phyloP scores from a whole-genome alignment of 2,888 invertebrate genomes.

The Campoplex nolae region DNA sequence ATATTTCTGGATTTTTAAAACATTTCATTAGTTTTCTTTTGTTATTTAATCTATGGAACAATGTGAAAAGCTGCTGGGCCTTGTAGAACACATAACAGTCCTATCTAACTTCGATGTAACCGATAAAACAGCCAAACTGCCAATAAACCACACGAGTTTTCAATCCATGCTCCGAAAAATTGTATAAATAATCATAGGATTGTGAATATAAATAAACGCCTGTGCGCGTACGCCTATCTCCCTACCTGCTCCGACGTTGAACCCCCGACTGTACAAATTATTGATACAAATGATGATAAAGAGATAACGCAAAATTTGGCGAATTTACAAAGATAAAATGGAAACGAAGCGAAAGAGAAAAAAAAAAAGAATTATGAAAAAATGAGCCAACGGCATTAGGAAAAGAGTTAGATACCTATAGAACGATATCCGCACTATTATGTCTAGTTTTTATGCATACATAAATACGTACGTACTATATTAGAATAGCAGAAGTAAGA shows the following conservation, averaged over 20 bases:
- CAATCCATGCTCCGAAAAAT: constrained; percentile 66
- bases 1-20: neutral
- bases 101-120: constrained; percentile 56
- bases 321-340: constrained; percentile 28
- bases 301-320: constrained; percentile 25
- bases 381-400: constrained; percentile 50
- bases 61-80: constrained; percentile 51
- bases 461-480: constrained; percentile 68
- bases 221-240: constrained; percentile 53
- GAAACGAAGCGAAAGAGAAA: constrained; percentile 3
- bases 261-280: constrained; percentile 68
- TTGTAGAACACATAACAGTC: constrained; percentile 56
- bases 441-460: constrained; percentile 68
- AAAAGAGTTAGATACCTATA: constrained; percentile 63
- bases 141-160: constrained; percentile 68
- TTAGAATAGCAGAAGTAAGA: constrained; percentile 55
- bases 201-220: constrained; percentile 61
- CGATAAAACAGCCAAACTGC: constrained; percentile 70
- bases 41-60: constrained; percentile 19
- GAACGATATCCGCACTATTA: constrained; percentile 68
- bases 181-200: constrained; percentile 55
- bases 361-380: constrained; percentile 29
- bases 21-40: neutral
- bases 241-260: constrained; percentile 60
- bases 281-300: constrained; percentile 52